phyloP scores from a whole-genome alignment of 2,113 vertebrate genomes.

The Spizaetus ornatus region DNA sequence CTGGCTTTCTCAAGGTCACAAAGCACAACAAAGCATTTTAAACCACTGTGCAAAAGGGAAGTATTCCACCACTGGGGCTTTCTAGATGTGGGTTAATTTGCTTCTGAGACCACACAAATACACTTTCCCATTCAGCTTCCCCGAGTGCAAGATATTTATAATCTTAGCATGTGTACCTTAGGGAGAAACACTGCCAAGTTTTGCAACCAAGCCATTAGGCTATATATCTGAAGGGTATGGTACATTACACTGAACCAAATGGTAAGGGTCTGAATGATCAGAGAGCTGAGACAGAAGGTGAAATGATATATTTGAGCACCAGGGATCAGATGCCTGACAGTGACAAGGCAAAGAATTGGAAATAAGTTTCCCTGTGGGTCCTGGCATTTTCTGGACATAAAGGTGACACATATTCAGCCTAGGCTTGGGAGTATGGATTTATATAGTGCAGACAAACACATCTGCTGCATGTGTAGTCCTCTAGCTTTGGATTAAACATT shows the following conservation, averaged over 20 bases:
- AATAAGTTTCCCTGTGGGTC: background rate
- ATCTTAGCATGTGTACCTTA: background rate
- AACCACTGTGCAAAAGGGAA: background rate
- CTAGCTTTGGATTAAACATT: background rate
- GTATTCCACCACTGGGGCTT: background rate
- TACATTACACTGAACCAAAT: background rate
- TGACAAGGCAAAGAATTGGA: background rate
- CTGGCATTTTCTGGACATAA: slow-evolving; percentile 44
- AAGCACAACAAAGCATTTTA: background rate
- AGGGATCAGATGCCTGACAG: background rate
- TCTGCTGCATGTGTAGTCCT: slow-evolving; percentile 22
- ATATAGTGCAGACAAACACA: slow-evolving; percentile 63
- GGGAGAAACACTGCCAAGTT: background rate
- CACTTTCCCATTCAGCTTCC: background rate
- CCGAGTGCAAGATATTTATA: background rate
- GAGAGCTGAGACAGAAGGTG: slow-evolving; percentile 16
- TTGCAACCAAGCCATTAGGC: background rate
- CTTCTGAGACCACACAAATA: background rate
- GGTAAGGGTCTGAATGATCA: background rate
- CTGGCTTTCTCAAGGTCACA: background rate
- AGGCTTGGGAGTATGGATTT: slow-evolving; percentile 28
- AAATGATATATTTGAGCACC: background rate
- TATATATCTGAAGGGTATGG: background rate
- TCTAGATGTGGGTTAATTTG: background rate
- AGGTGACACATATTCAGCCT: slow-evolving; percentile 30